Percentiles rank a stretch among this genome's conserved stretches.
Evolutionary conservation across 2,797 vertebrate species (phyloP).

Genomic region (Myiotriccus ornatus): DNA sequence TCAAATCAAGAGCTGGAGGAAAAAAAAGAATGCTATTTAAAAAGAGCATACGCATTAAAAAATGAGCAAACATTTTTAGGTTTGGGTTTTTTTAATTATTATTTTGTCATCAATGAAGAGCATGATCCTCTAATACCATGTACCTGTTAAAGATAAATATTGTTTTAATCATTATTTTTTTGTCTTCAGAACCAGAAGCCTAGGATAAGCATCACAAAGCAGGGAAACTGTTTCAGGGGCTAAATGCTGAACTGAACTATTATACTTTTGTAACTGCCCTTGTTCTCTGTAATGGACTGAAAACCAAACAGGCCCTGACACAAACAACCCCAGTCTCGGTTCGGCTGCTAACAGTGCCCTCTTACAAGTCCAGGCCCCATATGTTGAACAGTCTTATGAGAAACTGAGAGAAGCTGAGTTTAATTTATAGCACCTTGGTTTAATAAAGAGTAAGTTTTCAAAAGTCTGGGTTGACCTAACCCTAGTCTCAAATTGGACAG

Average conservation of each 20-base stretch:
- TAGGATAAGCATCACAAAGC: neutral
- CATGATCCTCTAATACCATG: fast-evolving
- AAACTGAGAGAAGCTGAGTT: neutral
- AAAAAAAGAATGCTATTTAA: neutral
- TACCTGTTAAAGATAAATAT: neutral
- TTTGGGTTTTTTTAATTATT: too few relatives aligned
- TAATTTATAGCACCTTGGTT: neutral
- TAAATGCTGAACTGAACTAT: neutral
- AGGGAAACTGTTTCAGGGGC: neutral
- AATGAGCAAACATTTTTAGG: neutral
- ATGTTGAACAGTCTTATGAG: neutral
- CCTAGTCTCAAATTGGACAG: neutral
- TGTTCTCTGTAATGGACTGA: neutral
- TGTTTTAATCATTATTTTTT: neutral
- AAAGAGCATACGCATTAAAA: neutral
- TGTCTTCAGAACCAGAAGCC: neutral
- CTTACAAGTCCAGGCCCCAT: neutral
- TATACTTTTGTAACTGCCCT: neutral
- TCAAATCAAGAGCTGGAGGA: neutral
- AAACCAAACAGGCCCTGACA: neutral
- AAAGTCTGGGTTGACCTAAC: neutral
- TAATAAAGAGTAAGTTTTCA: neutral
- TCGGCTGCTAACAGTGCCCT: neutral
- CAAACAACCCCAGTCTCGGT: neutral
- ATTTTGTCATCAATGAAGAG: neutral